phyloP scores from a whole-genome alignment of 1,140 invertebrate genomes.

The Lasioglossum albipes region DNA sequence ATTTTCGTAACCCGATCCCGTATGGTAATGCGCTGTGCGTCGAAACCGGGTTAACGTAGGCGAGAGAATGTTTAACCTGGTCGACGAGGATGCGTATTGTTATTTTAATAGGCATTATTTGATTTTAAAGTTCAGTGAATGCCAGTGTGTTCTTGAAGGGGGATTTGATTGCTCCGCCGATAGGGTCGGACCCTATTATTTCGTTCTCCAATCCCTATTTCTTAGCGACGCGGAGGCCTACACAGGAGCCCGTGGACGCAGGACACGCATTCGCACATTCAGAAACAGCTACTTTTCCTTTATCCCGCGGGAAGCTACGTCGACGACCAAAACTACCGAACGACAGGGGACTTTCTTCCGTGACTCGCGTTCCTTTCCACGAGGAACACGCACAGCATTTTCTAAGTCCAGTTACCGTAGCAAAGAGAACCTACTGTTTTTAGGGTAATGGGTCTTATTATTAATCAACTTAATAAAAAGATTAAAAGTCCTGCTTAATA shows the following conservation, averaged over 20 bases:
- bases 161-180: slow-evolving; percentile 78
- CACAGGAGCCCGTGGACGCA: slow-evolving; percentile 20
- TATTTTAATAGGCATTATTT: slow-evolving; percentile 81
- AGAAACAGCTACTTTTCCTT: slow-evolving; percentile 52
- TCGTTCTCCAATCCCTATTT: slow-evolving; percentile 69
- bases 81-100: slow-evolving; percentile 75
- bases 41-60: slow-evolving; percentile 60
- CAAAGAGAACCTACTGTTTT: background rate
- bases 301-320: slow-evolving; percentile 21
- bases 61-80: slow-evolving; percentile 80
- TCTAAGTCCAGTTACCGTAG: background rate
- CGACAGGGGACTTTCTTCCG: background rate
- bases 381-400: background rate
- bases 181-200: slow-evolving; percentile 79
- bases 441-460: too few species aligned
- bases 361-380: background rate
- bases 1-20: slow-evolving; percentile 80
- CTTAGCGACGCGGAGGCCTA: slow-evolving; percentile 47
- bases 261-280: slow-evolving; percentile 43
- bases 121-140: slow-evolving; percentile 81
- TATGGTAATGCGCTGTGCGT: slow-evolving; percentile 73
- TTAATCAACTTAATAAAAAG: too few species aligned
- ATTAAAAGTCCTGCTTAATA: too few species aligned
- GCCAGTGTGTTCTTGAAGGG: slow-evolving; percentile 75
- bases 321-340: background rate